A percentile compares a stretch with the other conserved stretches of the same genome.
Conservation (phyloP, 2,113 vertebrate genomes). For the Enhydra lutris region DNA sequence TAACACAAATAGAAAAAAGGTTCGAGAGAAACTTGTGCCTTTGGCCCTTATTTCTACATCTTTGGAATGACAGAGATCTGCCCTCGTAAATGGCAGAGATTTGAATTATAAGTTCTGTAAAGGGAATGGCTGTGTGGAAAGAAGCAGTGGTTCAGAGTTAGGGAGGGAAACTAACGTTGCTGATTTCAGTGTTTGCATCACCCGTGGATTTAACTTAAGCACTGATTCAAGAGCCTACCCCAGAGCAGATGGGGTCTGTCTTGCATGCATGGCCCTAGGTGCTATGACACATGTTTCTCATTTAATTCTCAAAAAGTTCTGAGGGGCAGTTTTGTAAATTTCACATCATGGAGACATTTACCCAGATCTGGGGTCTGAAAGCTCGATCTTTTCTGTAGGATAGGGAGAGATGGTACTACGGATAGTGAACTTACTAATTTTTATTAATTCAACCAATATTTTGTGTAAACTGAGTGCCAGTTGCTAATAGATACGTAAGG, state of each 20-base stretch:
- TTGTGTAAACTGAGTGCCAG: background rate
- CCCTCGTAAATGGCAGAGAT: background rate
- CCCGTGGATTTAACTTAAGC: background rate
- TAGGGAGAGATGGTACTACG: background rate
- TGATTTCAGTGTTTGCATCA: background rate
- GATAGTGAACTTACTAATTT: background rate
- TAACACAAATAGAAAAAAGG: background rate
- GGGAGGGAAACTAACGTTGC: background rate
- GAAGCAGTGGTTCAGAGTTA: background rate
- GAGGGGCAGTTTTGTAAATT: background rate
- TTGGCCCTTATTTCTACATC: background rate
- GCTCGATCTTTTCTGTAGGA: background rate
- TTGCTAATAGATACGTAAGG: background rate
- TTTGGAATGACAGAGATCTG: background rate
- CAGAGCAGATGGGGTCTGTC: background rate
- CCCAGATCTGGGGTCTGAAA: background rate
- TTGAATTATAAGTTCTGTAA: background rate
- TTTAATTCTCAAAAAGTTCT: background rate
- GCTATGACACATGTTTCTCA: background rate
- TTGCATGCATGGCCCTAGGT: background rate
- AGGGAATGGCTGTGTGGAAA: background rate
- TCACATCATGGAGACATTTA: background rate
- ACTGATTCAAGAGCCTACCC: background rate
- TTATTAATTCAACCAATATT: background rate
- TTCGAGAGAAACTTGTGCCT: background rate